Evolutionary conservation across 2,888 invertebrate species (phyloP).

Genomic region (Drosophila gaucha): DNA sequence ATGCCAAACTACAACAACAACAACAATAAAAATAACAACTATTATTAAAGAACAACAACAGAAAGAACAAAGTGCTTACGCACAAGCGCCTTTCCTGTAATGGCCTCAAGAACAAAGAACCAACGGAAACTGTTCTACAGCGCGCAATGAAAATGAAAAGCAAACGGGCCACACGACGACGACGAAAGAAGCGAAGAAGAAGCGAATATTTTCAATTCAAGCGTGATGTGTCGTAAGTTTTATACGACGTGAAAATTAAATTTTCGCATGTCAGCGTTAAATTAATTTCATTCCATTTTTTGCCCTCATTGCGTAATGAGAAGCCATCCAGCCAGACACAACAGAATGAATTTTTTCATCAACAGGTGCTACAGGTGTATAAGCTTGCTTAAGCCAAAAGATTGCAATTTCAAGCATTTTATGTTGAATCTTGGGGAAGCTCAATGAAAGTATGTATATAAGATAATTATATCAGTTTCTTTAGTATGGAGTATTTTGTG

Average conservation of each 20-base stretch:
- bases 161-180: slow-evolving; percentile 21
- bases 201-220: slow-evolving; percentile 51
- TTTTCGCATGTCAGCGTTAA: slow-evolving; percentile 71
- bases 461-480: no score
- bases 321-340: background rate
- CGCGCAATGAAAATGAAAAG: slow-evolving; percentile 44
- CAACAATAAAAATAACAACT: slow-evolving; percentile 39
- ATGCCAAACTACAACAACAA: slow-evolving; percentile 22
- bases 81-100: slow-evolving; percentile 46
- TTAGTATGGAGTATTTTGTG: no score
- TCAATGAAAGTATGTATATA: background rate
- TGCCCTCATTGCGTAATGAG: slow-evolving; percentile 24
- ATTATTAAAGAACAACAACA: slow-evolving; percentile 23
- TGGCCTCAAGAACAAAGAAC: slow-evolving; percentile 39
- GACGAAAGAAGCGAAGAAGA: slow-evolving; percentile 9
- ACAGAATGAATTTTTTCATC: slow-evolving; percentile 5
- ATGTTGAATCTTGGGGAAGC: no score
- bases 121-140: slow-evolving; percentile 53
- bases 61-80: slow-evolving; percentile 35
- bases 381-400: background rate
- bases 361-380: slow-evolving; percentile 36
- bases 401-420: background rate
- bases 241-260: slow-evolving; percentile 67
- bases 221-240: slow-evolving; percentile 53
- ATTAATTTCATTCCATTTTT: slow-evolving; percentile 51